These are phyloP conservation scores for Caenorhabditis sp. DNA, from an alignment of 2,888 invertebrate genomes.

Conservation along the genomic window DNA sequence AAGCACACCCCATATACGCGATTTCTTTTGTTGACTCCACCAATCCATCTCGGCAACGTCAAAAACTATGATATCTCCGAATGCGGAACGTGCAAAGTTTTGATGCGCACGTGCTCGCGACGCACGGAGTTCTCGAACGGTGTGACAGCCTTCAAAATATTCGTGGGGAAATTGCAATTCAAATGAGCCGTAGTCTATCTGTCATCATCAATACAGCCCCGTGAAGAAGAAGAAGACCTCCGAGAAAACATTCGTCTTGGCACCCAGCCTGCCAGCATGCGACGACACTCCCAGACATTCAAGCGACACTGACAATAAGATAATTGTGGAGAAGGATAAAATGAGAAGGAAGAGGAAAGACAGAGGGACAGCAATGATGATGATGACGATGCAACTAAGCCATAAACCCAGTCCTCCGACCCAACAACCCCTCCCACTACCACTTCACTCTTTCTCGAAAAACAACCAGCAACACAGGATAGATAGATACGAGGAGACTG, in stretches of 20 bases:
- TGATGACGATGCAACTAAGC: conserved; percentile 23
- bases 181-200: conserved; percentile 24
- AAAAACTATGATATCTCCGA: background rate
- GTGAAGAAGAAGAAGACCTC: background rate
- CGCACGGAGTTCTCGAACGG: background rate
- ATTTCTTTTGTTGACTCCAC: too few species aligned
- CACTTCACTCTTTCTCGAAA: background rate
- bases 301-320: conserved; percentile 26
- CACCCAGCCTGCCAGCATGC: too few species aligned
- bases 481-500: too few species aligned
- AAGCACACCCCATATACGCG: too few species aligned
- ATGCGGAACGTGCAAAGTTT: background rate
- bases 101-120: too few species aligned
- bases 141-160: background rate
- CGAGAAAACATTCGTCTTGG: conserved; percentile 2
- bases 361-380: background rate
- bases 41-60: too few species aligned
- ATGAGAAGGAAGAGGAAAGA: background rate
- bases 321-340: conserved; percentile 27
- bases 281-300: background rate
- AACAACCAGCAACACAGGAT: conserved; percentile 1
- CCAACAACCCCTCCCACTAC: background rate
- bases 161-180: conserved; percentile 38
- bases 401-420: conserved; percentile 16
- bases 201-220: background rate